A percentile compares a stretch with the other conserved stretches of the same genome.
Conservation (phyloP, 1,140 invertebrate genomes). For the Trichonephila clavipes region DNA sequence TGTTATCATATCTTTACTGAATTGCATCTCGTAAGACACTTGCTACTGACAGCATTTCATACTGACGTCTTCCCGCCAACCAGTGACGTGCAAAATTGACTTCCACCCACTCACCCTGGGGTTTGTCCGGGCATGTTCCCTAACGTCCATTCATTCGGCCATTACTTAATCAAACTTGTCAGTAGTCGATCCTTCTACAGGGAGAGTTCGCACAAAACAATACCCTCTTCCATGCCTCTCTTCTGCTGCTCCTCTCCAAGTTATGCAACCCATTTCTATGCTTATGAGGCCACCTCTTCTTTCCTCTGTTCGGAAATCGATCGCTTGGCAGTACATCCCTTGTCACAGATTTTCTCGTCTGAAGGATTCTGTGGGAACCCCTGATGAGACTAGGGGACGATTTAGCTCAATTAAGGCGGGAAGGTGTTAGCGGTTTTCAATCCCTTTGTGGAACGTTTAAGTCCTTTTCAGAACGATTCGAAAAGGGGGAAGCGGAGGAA, state of each 20-base stretch:
- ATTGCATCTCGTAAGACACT: neutral
- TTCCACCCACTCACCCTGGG: neutral
- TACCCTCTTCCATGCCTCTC: neutral
- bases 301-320: constrained; percentile 31
- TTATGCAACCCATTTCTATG: constrained; percentile 59
- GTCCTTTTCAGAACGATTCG: neutral
- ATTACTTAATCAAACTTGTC: constrained; percentile 60
- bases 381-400: neutral
- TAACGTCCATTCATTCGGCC: constrained; percentile 43
- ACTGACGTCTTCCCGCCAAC: neutral
- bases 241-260: neutral
- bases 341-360: constrained; percentile 33
- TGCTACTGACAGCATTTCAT: neutral
- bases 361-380: constrained; percentile 10
- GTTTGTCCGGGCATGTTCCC: neutral
- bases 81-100: neutral
- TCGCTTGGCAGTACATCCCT: neutral
- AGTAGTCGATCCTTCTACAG: constrained; percentile 8
- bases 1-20: too few relatives aligned
- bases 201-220: neutral
- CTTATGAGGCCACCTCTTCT: constrained; percentile 56
- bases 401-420: constrained; percentile 11
- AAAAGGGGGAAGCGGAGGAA: neutral
- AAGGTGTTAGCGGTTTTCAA: constrained; percentile 14
- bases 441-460: constrained; percentile 16